Percentiles rank a stretch among this genome's conserved stretches.
phyloP scores from a whole-genome alignment of 2,797 vertebrate species.

The Arctocebus calabarensis region DNA sequence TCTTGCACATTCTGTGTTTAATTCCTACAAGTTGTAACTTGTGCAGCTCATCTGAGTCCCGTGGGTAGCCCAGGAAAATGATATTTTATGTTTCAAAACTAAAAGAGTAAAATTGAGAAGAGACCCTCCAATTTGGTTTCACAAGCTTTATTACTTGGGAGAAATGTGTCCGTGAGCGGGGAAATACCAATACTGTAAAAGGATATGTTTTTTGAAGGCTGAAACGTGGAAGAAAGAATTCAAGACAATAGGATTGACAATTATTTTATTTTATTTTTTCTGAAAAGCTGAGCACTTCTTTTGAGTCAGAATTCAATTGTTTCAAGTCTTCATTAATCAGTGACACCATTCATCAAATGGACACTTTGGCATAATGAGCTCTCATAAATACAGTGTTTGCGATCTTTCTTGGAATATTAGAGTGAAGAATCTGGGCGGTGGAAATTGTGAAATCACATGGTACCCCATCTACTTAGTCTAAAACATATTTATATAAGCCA shows the following conservation, averaged over 20 bases:
- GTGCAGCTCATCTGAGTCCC: conserved; percentile 82
- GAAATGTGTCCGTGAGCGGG: conserved; percentile 66
- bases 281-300: conserved; percentile 86
- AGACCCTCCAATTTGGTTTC: conserved; percentile 72
- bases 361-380: conserved; percentile 71
- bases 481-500: conserved; percentile 66
- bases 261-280: conserved; percentile 74
- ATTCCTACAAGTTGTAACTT: conserved; percentile 87
- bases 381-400: conserved; percentile 80
- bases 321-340: conserved; percentile 87
- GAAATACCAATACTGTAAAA: conserved; percentile 66
- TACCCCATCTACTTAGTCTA: conserved; percentile 57
- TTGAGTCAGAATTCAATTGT: conserved; percentile 82
- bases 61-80: conserved; percentile 81
- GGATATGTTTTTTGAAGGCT: conserved; percentile 39
- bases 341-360: conserved; percentile 85
- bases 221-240: conserved; percentile 74
- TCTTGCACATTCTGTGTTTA: conserved; percentile 84
- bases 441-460: conserved; percentile 49
- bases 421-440: conserved; percentile 49
- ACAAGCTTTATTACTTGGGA: conserved; percentile 76
- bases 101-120: conserved; percentile 77
- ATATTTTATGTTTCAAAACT: conserved; percentile 84
- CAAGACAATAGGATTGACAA: conserved; percentile 76
- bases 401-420: conserved; percentile 79